Evolutionary conservation across 2,797 vertebrate species (phyloP).

Genomic region (Hyperoplus lanceolatus): DNA sequence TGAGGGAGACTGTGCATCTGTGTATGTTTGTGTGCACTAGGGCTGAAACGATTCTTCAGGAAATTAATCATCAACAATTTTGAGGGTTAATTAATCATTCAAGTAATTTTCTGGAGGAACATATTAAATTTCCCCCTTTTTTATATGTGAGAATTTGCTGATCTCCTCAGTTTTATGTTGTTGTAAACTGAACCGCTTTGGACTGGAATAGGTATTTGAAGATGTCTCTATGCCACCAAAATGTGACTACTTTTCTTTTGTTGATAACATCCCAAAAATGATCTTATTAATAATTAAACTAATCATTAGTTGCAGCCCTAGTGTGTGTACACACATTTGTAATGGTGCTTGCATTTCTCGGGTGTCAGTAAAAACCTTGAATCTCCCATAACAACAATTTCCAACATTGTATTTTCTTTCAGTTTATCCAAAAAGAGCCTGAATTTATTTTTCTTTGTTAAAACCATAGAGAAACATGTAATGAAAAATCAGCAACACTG

Average conservation of each 20-base stretch:
- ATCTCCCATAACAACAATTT: slow-evolving; percentile 49
- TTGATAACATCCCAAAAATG: slow-evolving; percentile 20
- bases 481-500: slow-evolving; percentile 52
- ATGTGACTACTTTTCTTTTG: slow-evolving; percentile 24
- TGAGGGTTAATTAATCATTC: background rate
- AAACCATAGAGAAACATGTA: slow-evolving; percentile 39
- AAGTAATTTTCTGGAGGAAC: background rate
- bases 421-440: slow-evolving; percentile 40
- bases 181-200: slow-evolving; percentile 39
- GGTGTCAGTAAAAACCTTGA: slow-evolving; percentile 50
- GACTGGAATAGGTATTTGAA: slow-evolving; percentile 27
- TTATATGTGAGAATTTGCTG: slow-evolving; percentile 13
- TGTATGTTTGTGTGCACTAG: slow-evolving; percentile 40
- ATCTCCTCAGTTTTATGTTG: slow-evolving; percentile 13
- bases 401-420: slow-evolving; percentile 41
- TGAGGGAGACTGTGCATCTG: slow-evolving; percentile 11
- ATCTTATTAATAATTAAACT: slow-evolving; percentile 27
- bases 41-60: slow-evolving; percentile 32
- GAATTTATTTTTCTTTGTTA: slow-evolving; percentile 1
- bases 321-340: slow-evolving; percentile 30
- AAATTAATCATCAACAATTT: slow-evolving; percentile 30
- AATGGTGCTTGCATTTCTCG: slow-evolving; percentile 33
- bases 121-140: background rate
- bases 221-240: slow-evolving; percentile 20
- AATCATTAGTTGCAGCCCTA: slow-evolving; percentile 53